Percentiles rank a stretch among this genome's conserved stretches.
These are phyloP conservation scores for Rutilus rutilus DNA, from an alignment of 2,113 vertebrate genomes.

Conservation along the genomic window DNA sequence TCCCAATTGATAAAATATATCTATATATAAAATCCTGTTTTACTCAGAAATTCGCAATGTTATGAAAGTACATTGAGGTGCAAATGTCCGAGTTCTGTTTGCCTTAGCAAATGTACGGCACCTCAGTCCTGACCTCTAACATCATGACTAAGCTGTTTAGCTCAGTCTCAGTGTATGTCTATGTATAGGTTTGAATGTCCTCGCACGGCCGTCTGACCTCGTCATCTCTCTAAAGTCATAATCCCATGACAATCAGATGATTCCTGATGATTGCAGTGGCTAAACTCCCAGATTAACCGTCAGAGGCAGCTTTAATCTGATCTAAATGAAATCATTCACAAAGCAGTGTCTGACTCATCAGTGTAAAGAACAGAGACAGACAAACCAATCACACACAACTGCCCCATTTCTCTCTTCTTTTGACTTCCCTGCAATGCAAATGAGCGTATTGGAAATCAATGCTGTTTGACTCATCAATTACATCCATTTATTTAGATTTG, in stretches of 20 bases:
- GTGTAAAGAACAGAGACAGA: conserved; percentile 18
- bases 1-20: background rate
- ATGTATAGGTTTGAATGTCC: background rate
- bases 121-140: conserved; percentile 6
- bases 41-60: background rate
- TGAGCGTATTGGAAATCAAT: conserved; percentile 40
- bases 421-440: conserved; percentile 36
- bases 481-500: conserved; percentile 53
- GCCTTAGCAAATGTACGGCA: background rate
- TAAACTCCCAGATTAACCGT: conserved; percentile 37
- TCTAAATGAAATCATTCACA: conserved; percentile 48
- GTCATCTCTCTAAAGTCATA: conserved; percentile 37
- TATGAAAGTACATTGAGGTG: background rate
- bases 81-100: background rate
- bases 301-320: conserved; percentile 42
- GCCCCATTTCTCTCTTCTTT: conserved; percentile 7
- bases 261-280: conserved; percentile 37
- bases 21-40: background rate
- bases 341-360: conserved; percentile 37
- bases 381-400: background rate
- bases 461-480: conserved; percentile 33
- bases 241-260: conserved; percentile 41
- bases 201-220: conserved; percentile 13
- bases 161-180: background rate
- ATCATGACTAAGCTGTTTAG: conserved; percentile 26